Base-by-base conservation (phyloP, 2,113 vertebrate genomes). In the Tragelaphus buxtoni region DNA sequence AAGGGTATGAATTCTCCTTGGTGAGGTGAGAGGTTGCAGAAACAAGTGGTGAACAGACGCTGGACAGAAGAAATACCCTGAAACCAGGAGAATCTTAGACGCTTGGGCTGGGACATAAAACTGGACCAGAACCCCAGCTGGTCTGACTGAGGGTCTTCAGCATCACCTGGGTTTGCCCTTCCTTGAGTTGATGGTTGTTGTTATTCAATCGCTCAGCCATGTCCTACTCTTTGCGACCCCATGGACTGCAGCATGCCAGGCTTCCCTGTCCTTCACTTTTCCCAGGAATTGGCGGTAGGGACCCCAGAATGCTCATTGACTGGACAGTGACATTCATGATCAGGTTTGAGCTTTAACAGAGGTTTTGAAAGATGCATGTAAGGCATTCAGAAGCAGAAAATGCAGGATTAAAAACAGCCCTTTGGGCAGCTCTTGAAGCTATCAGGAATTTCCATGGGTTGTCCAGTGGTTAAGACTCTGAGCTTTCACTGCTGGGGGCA, bases 171-270 rank as follows among this genome's bases (percentile, higher is more conserved):
- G 24, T 16, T 18, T n/a, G 58, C 18, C 84, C 72, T 61, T 88
- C n/a, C 10, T 7, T 11, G 5, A 32, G 30, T 32, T 45, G n/a
- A 22, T 35, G 63, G 63, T 69, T 10, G 63, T 20, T 35, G 63
- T 18, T n/a, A n/a, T n/a, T 69, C 63, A 69, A 0, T 35, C 9
- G 0, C 18, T 69, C 63, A 69, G 63, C 3, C n/a, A 10, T 22
- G 63, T 69, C 17, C 63, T 69, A 35, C 4, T 69, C 63, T 69
- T 69, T 35, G 17, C 2, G 0, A 22, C n/a, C 9, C 65, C n/a
- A 6, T 22, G 9, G 65, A 69, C n/a, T 69, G 18, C 18, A 69
- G 9, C n/a, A 5, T 39, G 65, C n/a, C n/a, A 69, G n/a, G 65
- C 65, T 69, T 69, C 65, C n/a, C n/a, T 69, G 65, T 35, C 65